phyloP scores from a whole-genome alignment of 2,888 invertebrate species.

The Pandemis corylana region DNA sequence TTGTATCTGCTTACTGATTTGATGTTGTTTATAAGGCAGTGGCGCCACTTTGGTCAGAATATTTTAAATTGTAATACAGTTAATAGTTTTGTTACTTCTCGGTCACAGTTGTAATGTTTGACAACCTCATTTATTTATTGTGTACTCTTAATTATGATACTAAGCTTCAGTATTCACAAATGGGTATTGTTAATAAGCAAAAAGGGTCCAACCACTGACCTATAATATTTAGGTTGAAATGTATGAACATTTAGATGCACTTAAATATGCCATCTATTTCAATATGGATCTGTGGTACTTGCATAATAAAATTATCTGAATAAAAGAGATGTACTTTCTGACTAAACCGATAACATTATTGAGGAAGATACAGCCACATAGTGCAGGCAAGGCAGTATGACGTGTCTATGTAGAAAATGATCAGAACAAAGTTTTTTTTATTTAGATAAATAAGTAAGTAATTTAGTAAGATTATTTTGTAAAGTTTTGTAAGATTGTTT shows the following conservation, averaged over 20 bases:
- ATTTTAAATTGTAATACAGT: neutral
- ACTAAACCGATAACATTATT: too few species aligned
- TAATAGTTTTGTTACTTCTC: slow-evolving; percentile 7
- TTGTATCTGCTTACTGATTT: neutral
- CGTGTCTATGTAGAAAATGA: neutral
- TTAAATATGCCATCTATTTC: neutral
- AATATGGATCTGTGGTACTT: neutral
- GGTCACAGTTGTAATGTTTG: slow-evolving; percentile 3
- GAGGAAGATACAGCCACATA: neutral
- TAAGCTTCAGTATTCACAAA: too few species aligned
- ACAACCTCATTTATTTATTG: slow-evolving; percentile 7
- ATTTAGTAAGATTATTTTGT: neutral
- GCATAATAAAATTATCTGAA: neutral
- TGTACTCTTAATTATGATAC: neutral
- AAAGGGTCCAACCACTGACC: too few species aligned
- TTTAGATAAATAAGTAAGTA: neutral
- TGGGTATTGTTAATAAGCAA: too few species aligned
- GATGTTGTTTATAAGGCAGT: neutral
- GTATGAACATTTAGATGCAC: too few species aligned
- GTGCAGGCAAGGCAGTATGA: neutral
- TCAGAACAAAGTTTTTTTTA: neutral
- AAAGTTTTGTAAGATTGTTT: slow-evolving; percentile 1
- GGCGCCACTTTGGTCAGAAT: neutral
- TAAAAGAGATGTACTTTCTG: neutral
- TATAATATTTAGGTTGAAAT: too few species aligned